Evolutionary conservation across 2,113 vertebrate species (phyloP).

Genomic region (Rhynchomys soricoides): DNA sequence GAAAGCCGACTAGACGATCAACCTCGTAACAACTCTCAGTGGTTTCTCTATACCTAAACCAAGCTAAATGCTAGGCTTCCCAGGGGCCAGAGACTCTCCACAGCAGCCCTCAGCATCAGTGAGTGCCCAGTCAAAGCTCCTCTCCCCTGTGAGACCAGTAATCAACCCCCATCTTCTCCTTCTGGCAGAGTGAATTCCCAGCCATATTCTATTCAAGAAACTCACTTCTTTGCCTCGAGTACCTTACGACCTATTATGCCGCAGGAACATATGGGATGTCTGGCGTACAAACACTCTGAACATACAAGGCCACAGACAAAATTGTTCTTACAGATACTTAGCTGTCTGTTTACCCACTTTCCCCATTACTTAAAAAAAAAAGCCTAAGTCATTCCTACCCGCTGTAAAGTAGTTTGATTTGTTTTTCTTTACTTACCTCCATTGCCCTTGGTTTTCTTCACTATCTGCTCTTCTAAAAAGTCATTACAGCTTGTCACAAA

Average conservation of each 20-base stretch:
- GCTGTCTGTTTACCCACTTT: not conserved
- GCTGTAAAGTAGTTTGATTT: not conserved
- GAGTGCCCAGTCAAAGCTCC: not conserved
- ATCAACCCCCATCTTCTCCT: not conserved
- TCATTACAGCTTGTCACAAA: not conserved
- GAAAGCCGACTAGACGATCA: not conserved
- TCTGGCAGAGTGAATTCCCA: not conserved
- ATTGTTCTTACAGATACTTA: not conserved
- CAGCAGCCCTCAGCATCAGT: not conserved
- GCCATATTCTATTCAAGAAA: not conserved
- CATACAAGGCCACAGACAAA: not conserved
- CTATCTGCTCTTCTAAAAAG: not conserved
- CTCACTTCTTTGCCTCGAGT: not conserved
- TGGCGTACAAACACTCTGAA: not conserved
- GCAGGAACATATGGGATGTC: not conserved
- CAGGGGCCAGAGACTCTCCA: rapidly evolving
- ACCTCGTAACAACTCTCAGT: no score
- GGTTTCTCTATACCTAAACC: not conserved
- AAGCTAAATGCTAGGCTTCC: not conserved
- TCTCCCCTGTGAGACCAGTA: no score
- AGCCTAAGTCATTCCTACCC: not conserved
- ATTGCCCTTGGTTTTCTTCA: not conserved
- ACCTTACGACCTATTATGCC: not conserved
- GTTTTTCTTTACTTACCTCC: not conserved
- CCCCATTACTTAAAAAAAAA: not conserved